These are phyloP conservation scores for Catocala nupta DNA, from an alignment of 2,888 invertebrate genomes.

Conservation along the genomic window DNA sequence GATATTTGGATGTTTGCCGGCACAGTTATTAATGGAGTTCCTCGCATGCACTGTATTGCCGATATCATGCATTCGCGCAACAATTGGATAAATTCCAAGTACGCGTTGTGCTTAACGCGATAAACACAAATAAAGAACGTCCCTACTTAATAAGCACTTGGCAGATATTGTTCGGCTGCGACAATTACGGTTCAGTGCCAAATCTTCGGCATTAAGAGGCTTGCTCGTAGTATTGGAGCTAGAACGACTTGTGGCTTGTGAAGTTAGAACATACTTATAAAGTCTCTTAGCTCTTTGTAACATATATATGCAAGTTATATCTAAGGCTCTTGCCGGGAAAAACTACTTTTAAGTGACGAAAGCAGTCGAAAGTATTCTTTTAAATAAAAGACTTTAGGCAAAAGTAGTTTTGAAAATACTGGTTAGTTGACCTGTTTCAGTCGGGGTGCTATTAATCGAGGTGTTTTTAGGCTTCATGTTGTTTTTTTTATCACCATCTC, in stretches of 20 bases:
- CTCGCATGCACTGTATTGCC: slow-evolving; percentile 38
- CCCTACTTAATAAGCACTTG: slow-evolving; percentile 58
- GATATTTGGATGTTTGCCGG: slow-evolving; percentile 51
- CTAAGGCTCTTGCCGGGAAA: too few relatives aligned
- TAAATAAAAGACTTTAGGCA: too few relatives aligned
- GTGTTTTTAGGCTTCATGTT: too few relatives aligned
- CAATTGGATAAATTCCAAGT: slow-evolving; percentile 65
- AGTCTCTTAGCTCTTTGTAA: too few relatives aligned
- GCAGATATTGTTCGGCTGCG: slow-evolving; percentile 40
- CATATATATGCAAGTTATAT: too few relatives aligned
- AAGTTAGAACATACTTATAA: too few relatives aligned
- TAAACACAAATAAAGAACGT: slow-evolving; percentile 61
- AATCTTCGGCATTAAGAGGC: slow-evolving; percentile 19
- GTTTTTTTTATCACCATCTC: too few relatives aligned
- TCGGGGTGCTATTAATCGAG: too few relatives aligned
- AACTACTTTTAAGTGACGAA: too few relatives aligned
- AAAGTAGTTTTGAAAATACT: too few relatives aligned
- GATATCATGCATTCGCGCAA: slow-evolving; percentile 34
- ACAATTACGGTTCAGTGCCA: slow-evolving; percentile 43
- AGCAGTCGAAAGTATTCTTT: too few relatives aligned
- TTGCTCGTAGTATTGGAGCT: not conserved
- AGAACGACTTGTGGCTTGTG: not conserved
- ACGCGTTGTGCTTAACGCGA: slow-evolving; percentile 55
- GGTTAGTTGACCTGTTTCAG: too few relatives aligned
- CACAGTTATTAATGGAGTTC: slow-evolving; percentile 46